These are phyloP conservation scores for Coturnix japonica DNA, from an alignment of 2,113 vertebrate genomes.

Conservation along the genomic window DNA sequence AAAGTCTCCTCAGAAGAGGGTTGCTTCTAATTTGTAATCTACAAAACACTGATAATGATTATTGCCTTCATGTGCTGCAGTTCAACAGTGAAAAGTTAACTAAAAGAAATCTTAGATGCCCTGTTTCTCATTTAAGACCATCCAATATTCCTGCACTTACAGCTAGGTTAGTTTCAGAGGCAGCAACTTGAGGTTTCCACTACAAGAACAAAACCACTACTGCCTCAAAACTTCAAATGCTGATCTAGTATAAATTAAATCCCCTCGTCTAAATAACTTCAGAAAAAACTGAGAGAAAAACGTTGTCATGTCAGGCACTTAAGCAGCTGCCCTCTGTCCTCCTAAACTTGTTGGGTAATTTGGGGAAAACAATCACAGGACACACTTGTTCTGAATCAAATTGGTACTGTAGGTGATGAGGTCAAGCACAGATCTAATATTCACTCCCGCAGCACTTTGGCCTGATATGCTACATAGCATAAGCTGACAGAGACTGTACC, in stretches of 20 bases:
- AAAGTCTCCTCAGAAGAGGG: not conserved
- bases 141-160: not conserved
- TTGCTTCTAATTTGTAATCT: not conserved
- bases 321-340: not conserved
- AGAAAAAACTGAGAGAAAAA: not conserved
- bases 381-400: not conserved
- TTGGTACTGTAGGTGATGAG: not conserved
- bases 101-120: not conserved
- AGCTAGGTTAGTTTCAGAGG: not conserved
- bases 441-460: not conserved
- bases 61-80: not conserved
- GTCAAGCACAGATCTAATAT: not conserved
- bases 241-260: not conserved
- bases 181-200: not conserved
- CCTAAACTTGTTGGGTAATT: not conserved
- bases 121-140: not conserved
- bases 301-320: accelerated
- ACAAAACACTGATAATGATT: not conserved
- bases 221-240: not conserved
- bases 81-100: not conserved
- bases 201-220: not conserved
- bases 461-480: accelerated
- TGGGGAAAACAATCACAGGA: not conserved
- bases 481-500: not conserved
- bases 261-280: accelerated